Conservation (phyloP, 2,888 invertebrate species). For the Mesochorus sp. region DNA sequence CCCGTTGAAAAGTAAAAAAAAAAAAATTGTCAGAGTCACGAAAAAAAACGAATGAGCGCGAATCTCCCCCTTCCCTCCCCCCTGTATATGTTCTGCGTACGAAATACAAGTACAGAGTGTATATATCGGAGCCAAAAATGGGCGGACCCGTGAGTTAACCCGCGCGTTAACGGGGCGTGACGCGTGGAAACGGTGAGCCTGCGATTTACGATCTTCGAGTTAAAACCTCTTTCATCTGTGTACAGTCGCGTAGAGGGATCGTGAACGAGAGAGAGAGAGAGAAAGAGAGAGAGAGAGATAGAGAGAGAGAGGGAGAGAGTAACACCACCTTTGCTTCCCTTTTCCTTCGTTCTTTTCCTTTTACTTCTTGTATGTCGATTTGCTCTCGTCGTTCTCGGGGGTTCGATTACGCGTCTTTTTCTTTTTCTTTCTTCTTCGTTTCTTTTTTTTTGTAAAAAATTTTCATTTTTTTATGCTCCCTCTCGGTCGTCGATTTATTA, state of each 20-base stretch:
- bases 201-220: constrained; percentile 74
- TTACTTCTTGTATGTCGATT: background rate
- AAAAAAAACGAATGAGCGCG: too few relatives aligned
- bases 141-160: constrained; percentile 71
- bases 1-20: too few relatives aligned
- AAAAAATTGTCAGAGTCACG: too few relatives aligned
- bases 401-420: constrained; percentile 32
- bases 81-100: too few relatives aligned
- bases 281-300: too few relatives aligned
- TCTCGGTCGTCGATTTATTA: constrained; percentile 63
- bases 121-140: constrained; percentile 65
- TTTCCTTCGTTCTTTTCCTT: background rate
- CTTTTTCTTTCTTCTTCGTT: constrained; percentile 3
- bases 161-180: constrained; percentile 76
- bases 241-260: constrained; percentile 31
- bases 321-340: constrained; percentile 40
- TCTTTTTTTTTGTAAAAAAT: too few relatives aligned
- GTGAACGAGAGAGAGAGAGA: background rate
- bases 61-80: too few relatives aligned
- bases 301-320: too few relatives aligned
- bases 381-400: background rate
- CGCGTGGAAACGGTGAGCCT: constrained; percentile 71
- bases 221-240: constrained; percentile 61
- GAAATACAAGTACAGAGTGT: constrained; percentile 43
- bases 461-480: too few relatives aligned